Conservation (phyloP, 2,888 invertebrate species). For the Phrixothrix hirtus region DNA sequence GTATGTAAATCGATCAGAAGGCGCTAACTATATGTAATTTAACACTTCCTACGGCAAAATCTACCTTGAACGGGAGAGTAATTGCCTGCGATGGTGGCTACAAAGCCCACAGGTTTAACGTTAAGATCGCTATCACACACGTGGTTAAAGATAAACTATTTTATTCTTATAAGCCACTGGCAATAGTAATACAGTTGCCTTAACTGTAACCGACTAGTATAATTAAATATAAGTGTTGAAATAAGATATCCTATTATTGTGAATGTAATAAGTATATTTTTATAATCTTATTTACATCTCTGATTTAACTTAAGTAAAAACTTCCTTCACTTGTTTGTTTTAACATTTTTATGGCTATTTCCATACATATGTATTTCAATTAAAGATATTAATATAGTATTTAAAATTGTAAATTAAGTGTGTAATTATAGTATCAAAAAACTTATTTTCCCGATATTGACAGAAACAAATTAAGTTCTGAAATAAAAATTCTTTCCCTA, state of each 20-base stretch:
- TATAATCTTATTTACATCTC: too few species aligned
- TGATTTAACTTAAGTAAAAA: too few species aligned
- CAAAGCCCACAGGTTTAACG: constrained; percentile 35
- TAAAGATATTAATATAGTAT: too few species aligned
- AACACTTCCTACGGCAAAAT: constrained; percentile 42
- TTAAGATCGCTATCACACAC: constrained; percentile 37
- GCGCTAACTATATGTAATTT: constrained; percentile 39
- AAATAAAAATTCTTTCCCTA: too few species aligned
- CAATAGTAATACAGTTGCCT: constrained; percentile 24
- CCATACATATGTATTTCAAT: too few species aligned
- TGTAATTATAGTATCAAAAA: too few species aligned
- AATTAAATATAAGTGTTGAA: constrained; percentile 22
- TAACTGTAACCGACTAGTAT: constrained; percentile 17
- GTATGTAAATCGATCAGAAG: constrained; percentile 40
- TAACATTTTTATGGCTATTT: too few species aligned
- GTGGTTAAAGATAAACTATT: constrained; percentile 18
- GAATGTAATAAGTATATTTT: neutral
- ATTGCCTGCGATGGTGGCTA: constrained; percentile 39
- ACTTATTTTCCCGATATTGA: too few species aligned
- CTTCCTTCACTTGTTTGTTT: too few species aligned
- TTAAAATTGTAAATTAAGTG: too few species aligned
- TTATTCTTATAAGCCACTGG: constrained; percentile 22
- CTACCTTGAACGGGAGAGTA: constrained; percentile 39
- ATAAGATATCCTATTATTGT: constrained; percentile 9
- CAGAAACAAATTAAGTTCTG: too few species aligned